Evolutionary conservation across 2,797 vertebrate genomes (phyloP).

Genomic region (Myotis findleyi): DNA sequence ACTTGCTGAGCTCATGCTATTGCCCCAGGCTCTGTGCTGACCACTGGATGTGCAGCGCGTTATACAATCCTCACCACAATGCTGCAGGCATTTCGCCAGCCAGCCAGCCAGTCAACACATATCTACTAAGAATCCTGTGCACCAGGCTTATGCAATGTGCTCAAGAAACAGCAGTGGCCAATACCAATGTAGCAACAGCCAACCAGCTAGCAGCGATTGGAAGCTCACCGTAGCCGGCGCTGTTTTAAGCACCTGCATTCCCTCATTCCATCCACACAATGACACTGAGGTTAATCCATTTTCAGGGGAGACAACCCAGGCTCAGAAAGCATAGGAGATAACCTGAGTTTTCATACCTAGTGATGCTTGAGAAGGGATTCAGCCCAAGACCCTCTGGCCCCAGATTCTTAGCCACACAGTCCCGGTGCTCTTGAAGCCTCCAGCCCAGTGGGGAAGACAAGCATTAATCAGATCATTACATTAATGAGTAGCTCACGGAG

Average conservation of each 20-base stretch:
- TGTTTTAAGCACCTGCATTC: too few relatives aligned
- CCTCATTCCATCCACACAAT: not conserved
- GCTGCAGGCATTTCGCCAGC: not conserved
- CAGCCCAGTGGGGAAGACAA: not conserved
- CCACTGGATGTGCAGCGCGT: not conserved
- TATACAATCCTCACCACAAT: not conserved
- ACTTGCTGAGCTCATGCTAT: not conserved
- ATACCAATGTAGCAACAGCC: not conserved
- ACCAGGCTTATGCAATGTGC: rapidly evolving
- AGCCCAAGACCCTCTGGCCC: not conserved
- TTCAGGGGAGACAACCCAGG: not conserved
- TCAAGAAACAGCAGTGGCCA: not conserved
- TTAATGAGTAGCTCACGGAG: not conserved
- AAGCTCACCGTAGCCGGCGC: rapidly evolving
- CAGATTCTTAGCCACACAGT: not conserved
- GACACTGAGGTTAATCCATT: not conserved
- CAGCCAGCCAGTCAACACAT: not conserved
- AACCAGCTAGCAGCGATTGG: too few relatives aligned
- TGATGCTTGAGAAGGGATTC: not conserved
- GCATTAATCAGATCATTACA: not conserved
- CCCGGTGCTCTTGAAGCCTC: not conserved
- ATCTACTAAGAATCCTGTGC: not conserved
- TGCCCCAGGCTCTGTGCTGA: not conserved
- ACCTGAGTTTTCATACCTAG: not conserved
- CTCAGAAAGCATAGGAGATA: not conserved